phyloP scores from a whole-genome alignment of 1,140 invertebrate genomes.

The Papilio glaucus region DNA sequence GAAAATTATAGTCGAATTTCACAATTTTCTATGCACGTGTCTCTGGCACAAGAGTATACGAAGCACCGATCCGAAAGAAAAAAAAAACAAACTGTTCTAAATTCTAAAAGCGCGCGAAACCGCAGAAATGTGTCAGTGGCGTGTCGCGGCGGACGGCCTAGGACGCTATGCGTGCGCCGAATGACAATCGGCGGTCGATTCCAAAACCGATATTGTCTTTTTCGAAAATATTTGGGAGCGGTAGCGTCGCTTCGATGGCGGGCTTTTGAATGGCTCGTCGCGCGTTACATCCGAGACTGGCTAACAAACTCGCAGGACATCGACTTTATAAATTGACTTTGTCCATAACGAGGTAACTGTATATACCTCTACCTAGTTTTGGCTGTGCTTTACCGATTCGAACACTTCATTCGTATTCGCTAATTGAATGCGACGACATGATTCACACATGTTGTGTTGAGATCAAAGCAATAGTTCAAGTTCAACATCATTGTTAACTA shows the following conservation, averaged over 20 bases:
- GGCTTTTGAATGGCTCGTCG: slow-evolving; percentile 66
- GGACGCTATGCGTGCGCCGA: slow-evolving; percentile 65
- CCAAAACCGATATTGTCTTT: slow-evolving; percentile 64
- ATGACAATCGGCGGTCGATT: slow-evolving; percentile 55
- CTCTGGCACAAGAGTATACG: slow-evolving; percentile 57
- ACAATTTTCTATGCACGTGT: slow-evolving; percentile 56
- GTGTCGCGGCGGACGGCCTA: slow-evolving; percentile 74
- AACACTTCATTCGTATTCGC: slow-evolving; percentile 45
- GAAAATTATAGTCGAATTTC: slow-evolving; percentile 45
- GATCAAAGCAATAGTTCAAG: background rate
- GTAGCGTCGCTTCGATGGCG: slow-evolving; percentile 57
- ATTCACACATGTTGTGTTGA: slow-evolving; percentile 20
- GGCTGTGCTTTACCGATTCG: slow-evolving; percentile 43
- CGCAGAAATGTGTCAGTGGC: slow-evolving; percentile 81
- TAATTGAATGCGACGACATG: slow-evolving; percentile 38
- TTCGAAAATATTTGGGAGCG: slow-evolving; percentile 66
- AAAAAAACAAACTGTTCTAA: slow-evolving; percentile 73
- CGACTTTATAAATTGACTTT: slow-evolving; percentile 80
- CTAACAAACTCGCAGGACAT: slow-evolving; percentile 74
- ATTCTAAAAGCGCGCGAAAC: slow-evolving; percentile 78
- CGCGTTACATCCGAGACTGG: slow-evolving; percentile 71
- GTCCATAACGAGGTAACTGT: slow-evolving; percentile 73
- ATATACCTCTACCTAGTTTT: slow-evolving; percentile 57
- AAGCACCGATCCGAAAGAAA: slow-evolving; percentile 68
- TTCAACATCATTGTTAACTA: background rate